These are phyloP conservation scores for Chrysogorgia sp. DNA, from an alignment of 92 coral and sea anemone species.

Conservation along the genomic window DNA sequence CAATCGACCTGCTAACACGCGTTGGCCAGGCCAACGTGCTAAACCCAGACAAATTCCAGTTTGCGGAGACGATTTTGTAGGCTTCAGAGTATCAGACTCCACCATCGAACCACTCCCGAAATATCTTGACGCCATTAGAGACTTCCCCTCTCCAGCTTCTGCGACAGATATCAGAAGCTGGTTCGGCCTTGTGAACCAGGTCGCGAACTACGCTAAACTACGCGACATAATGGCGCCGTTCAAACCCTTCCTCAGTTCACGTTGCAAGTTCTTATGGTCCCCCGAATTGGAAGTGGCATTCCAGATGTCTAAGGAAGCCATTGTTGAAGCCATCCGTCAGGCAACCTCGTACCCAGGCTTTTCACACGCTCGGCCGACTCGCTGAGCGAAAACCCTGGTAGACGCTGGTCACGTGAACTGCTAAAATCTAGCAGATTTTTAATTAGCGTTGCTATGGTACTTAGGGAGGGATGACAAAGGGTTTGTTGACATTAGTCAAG, in stretches of 20 bases:
- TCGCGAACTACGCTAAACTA: constrained; percentile 37
- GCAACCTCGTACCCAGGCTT: too few relatives aligned
- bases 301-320: constrained; percentile 38
- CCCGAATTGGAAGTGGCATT: constrained; percentile 48
- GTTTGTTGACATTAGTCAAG: too few relatives aligned
- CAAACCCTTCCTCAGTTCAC: constrained; percentile 35
- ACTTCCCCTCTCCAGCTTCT: constrained; percentile 50
- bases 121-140: constrained; percentile 58
- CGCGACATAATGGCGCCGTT: constrained; percentile 44
- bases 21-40: constrained; percentile 35
- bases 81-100: constrained; percentile 50
- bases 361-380: too few relatives aligned
- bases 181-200: constrained; percentile 50
- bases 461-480: too few relatives aligned
- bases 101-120: constrained; percentile 59
- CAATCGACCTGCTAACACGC: constrained; percentile 37
- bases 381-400: too few relatives aligned
- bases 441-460: too few relatives aligned
- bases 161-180: constrained; percentile 55
- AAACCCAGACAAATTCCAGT: constrained; percentile 43
- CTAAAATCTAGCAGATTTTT: too few relatives aligned
- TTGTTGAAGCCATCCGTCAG: constrained; percentile 53
- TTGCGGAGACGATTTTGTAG: constrained; percentile 44
- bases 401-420: too few relatives aligned
- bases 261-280: constrained; percentile 19